Evolutionary conservation across 2,888 invertebrate genomes (phyloP).

Genomic region (Sesamia inferens): DNA sequence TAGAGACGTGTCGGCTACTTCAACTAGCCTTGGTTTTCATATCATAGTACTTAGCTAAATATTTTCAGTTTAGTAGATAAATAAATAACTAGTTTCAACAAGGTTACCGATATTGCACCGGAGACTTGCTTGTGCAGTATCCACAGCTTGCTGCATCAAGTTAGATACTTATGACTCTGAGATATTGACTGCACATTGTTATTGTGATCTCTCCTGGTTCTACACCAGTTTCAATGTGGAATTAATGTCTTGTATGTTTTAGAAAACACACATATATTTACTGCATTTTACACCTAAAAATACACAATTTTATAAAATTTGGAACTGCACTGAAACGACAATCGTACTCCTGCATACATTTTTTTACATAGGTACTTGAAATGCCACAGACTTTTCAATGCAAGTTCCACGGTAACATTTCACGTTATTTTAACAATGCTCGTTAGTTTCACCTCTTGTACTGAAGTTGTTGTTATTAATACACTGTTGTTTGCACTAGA

Average conservation of each 20-base stretch:
- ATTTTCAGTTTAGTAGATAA: slow-evolving; percentile 80
- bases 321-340: slow-evolving; percentile 37
- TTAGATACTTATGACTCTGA: slow-evolving; percentile 62
- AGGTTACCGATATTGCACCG: slow-evolving; percentile 76
- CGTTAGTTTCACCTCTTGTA: slow-evolving; percentile 26
- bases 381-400: slow-evolving; percentile 32
- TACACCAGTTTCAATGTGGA: slow-evolving; percentile 56
- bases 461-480: slow-evolving; percentile 40
- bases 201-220: not conserved
- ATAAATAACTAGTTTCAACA: slow-evolving; percentile 75
- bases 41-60: slow-evolving; percentile 80
- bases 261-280: slow-evolving; percentile 44
- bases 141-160: slow-evolving; percentile 90
- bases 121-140: slow-evolving; percentile 84
- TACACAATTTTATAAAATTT: slow-evolving; percentile 25
- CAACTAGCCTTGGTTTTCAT: slow-evolving; percentile 78
- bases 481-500: slow-evolving; percentile 81
- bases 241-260: slow-evolving; percentile 61
- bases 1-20: slow-evolving; percentile 83
- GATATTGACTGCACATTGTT: slow-evolving; percentile 72
- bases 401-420: slow-evolving; percentile 21
- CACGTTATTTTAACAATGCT: slow-evolving; percentile 38
- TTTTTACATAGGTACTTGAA: slow-evolving; percentile 3
- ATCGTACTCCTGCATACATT: not conserved
- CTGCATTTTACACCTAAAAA: slow-evolving; percentile 43